Evolutionary conservation across 1,140 invertebrate species (phyloP).

Genomic region (Temnothorax curvispinosus): DNA sequence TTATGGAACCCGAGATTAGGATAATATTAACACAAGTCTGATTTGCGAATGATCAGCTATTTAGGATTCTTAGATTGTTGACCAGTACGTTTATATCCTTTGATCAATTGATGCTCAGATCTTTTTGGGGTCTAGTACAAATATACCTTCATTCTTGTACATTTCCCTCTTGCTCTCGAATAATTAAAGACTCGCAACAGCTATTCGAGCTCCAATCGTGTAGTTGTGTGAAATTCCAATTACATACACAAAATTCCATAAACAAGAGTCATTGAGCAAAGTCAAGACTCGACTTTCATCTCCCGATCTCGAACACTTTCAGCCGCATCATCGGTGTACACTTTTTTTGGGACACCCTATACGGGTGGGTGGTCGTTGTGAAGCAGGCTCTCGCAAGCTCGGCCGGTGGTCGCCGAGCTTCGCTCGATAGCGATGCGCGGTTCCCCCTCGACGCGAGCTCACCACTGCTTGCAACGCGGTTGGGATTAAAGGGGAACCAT

Average conservation of each 20-base stretch:
- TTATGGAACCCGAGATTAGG: neutral
- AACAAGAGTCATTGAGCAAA: neutral
- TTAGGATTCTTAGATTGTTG: neutral
- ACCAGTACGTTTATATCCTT: neutral
- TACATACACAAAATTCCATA: neutral
- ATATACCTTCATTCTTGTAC: neutral
- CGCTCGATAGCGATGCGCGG: conserved; percentile 84
- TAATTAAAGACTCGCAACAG: neutral
- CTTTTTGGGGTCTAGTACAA: neutral
- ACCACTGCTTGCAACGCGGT: conserved; percentile 81
- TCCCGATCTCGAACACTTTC: neutral
- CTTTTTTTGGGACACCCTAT: conserved; percentile 43
- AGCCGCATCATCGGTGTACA: neutral
- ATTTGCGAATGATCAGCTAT: neutral
- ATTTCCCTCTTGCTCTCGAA: neutral
- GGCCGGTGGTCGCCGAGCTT: conserved; percentile 77
- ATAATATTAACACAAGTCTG: neutral
- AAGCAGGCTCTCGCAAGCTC: conserved; percentile 74
- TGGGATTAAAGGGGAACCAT: conserved; percentile 82
- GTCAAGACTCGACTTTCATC: neutral
- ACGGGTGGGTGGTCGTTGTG: conserved; percentile 59
- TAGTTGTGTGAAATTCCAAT: neutral
- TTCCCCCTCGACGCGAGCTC: conserved; percentile 82
- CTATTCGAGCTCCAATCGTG: neutral
- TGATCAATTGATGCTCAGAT: neutral